Base-by-base conservation (phyloP, 1,140 invertebrate species). In the Drosophila triauraria region DNA sequence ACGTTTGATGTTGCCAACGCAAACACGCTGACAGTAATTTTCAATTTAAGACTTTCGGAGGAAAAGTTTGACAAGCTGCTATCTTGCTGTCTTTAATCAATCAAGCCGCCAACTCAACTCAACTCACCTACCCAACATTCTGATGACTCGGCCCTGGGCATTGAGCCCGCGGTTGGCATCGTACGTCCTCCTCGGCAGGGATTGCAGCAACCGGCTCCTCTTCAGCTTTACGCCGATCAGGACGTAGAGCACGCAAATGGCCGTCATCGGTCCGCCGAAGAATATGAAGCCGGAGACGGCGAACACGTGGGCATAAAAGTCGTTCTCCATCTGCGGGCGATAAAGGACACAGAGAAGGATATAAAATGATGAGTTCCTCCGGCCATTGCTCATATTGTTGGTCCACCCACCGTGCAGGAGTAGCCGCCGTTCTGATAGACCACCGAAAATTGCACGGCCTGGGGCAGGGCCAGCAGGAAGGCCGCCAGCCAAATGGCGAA, bases 251-350 rank as follows among this genome's bases (percentile, higher is more conserved):
- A 96, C 95, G 8, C 96, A 96, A 76, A 98, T 98, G 15, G 98
- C 93, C 13, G 96, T 95, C 97, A 98, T 97, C 0, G 97, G 97
- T 1, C 95, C 93, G 4, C 97, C 94, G 92, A 98, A 98, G 92
- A 98, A 97, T 43, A 98, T 91, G 67, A 97, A 95, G 0, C 96
- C 97, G 0, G 97, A 97, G 57, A 98, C 94, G 86, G 97, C 96
- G 84, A 98, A 98, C 0, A 96, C 95, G 84, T 97, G 96, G 25
- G 94, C 93, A 23, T 96, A 93, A 20, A 96, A 94, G 2, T 94
- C 93, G 80, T 94, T 93, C 47, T 95, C 95, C 63, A 95, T 94
- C 75, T 92, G 32, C 17, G 40, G 9, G 23, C 54, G 32, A 38
- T 32, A 74, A 46, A 23, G 7, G 17, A 61, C 30, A 43, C n/a